A percentile compares a stretch with the other conserved stretches of the same genome.
phyloP scores from a whole-genome alignment of 2,888 invertebrate species.

The Unio delphinus region DNA sequence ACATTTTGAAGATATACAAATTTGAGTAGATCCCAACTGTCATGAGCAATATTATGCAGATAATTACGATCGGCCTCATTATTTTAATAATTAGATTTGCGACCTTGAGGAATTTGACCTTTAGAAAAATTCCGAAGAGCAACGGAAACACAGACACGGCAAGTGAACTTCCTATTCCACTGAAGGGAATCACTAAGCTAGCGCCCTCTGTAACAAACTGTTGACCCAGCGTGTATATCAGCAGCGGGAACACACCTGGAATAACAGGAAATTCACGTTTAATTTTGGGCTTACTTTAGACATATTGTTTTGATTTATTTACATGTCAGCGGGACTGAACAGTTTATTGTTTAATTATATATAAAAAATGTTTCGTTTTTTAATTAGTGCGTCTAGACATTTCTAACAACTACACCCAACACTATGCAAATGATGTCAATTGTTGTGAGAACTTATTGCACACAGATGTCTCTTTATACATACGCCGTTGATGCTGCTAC shows the following conservation, averaged over 20 bases:
- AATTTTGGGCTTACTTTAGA: too few relatives aligned
- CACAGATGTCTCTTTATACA: too few relatives aligned
- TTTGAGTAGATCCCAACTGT: constrained; percentile 90
- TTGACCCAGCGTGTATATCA: constrained; percentile 90
- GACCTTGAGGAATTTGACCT: constrained; percentile 75
- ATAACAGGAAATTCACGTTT: constrained; percentile 31
- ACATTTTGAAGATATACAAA: constrained; percentile 88
- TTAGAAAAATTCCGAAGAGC: constrained; percentile 68
- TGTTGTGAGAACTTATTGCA: too few relatives aligned
- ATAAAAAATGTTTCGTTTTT: too few relatives aligned
- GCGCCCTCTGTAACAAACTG: constrained; percentile 76
- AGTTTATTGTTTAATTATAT: too few relatives aligned
- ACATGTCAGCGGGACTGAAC: too few relatives aligned
- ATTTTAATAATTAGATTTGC: constrained; percentile 77
- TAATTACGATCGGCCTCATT: constrained; percentile 86
- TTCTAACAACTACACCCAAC: too few relatives aligned
- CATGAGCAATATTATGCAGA: constrained; percentile 86
- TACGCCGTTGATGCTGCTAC: too few relatives aligned
- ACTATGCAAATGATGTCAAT: too few relatives aligned
- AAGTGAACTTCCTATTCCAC: constrained; percentile 82
- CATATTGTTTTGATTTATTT: too few relatives aligned
- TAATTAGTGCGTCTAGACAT: too few relatives aligned
- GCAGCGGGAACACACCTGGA: constrained; percentile 88
- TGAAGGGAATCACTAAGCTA: constrained; percentile 84
- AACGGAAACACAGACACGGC: constrained; percentile 84